Evolutionary conservation across 2,888 invertebrate species (phyloP).

Genomic region (Eilema griseolum): DNA sequence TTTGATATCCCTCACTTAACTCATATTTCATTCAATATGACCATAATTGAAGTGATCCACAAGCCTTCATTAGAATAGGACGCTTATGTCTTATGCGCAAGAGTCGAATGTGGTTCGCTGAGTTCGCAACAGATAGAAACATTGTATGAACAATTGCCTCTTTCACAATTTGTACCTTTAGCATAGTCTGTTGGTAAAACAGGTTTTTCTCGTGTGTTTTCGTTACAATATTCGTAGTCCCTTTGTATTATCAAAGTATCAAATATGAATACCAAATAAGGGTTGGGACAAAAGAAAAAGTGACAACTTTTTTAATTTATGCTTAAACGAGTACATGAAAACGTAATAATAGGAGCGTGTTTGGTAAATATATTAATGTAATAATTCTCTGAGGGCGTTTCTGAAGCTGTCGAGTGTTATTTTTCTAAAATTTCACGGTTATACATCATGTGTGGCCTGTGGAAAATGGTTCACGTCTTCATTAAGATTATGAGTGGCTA

Average conservation of each 20-base stretch:
- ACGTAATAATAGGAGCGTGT: conserved; percentile 85
- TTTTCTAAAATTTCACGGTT: conserved; percentile 85
- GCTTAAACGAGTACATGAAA: conserved; percentile 85
- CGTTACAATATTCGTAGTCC: conserved; percentile 78
- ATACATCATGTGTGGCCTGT: conserved; percentile 76
- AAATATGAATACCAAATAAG: conserved; percentile 87
- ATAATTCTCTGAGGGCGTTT: conserved; percentile 81
- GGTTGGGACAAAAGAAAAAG: conserved; percentile 85
- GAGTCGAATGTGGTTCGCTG: conserved; percentile 69
- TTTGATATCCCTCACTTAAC: conserved; percentile 86
- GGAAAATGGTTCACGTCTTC: conserved; percentile 80
- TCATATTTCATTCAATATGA: conserved; percentile 86
- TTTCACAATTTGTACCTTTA: conserved; percentile 86
- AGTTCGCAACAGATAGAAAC: conserved; percentile 68
- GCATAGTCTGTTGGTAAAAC: conserved; percentile 82
- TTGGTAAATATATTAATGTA: conserved; percentile 86
- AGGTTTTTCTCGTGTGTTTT: conserved; percentile 83
- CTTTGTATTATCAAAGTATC: conserved; percentile 85
- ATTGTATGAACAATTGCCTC: conserved; percentile 83
- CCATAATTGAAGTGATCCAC: conserved; percentile 82
- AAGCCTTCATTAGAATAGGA: conserved; percentile 69
- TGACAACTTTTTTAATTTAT: conserved; percentile 86
- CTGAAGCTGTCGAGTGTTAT: conserved; percentile 71
- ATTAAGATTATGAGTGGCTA: conserved; percentile 60
- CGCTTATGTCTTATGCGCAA: conserved; percentile 67